phyloP scores from a whole-genome alignment of 2,797 vertebrate species.

The Pogonophryne albipinna region DNA sequence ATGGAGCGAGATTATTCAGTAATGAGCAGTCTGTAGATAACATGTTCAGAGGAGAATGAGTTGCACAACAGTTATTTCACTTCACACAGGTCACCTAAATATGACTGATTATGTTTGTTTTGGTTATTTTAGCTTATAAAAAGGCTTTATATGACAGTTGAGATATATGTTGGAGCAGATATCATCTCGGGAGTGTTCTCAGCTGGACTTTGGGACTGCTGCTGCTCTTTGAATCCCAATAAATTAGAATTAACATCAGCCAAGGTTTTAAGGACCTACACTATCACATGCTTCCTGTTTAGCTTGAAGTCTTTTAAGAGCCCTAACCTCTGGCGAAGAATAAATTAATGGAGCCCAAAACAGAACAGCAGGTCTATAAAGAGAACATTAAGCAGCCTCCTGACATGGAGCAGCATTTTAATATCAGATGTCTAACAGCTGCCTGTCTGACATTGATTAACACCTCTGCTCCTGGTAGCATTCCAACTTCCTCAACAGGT shows the following conservation, averaged over 20 bases:
- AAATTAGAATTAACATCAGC: constrained; percentile 60
- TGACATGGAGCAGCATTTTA: constrained; percentile 49
- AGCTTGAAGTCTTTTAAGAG: constrained; percentile 60
- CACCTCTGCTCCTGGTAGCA: constrained; percentile 30
- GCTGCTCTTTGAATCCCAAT: constrained; percentile 47
- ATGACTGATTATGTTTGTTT: not conserved
- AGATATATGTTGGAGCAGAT: constrained; percentile 6
- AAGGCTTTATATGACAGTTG: not conserved
- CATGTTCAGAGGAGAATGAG: too few relatives aligned
- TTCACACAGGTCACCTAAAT: not conserved
- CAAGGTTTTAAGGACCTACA: constrained; percentile 39
- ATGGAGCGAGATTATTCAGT: not conserved
- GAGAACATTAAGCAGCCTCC: constrained; percentile 53
- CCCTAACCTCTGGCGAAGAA: constrained; percentile 35
- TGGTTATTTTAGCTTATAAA: constrained; percentile 3
- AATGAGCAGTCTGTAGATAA: not conserved
- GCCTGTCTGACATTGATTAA: constrained; percentile 72
- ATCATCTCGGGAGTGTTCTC: constrained; percentile 1
- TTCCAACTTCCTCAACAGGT: constrained; percentile 6
- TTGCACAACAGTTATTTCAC: not conserved
- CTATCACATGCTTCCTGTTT: constrained; percentile 69
- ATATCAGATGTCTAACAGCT: constrained; percentile 71
- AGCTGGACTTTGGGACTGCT: constrained; percentile 15
- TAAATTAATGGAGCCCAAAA: constrained; percentile 55
- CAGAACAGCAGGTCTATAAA: constrained; percentile 44